Base-by-base conservation (phyloP, 2,113 vertebrate genomes). In the Jaculus jaculus region DNA sequence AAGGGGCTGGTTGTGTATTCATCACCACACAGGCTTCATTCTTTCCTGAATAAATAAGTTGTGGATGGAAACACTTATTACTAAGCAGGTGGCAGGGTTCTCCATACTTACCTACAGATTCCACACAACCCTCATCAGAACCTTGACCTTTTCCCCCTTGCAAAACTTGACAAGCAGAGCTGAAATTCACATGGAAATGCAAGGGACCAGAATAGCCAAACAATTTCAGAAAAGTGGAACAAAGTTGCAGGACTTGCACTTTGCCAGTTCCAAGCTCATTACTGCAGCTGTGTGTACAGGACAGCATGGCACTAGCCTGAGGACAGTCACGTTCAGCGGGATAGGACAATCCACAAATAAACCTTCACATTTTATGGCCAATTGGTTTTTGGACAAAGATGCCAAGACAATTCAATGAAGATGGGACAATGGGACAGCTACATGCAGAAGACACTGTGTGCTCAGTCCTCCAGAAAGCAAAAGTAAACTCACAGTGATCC, bases 331-430 rank as follows among this genome's bases (percentile, higher is more conserved):
- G 60, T 18, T 30, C 34, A 1, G 47, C 0, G 26, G 91, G 73
- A 78, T 18, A 79, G 91, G 89, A 81, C 65, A 65, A 34, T 89
- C 95, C 94, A 91, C 81, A 97, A 96, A 96, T 95, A 96, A 92
- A 92, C 89, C 83, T 74, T 60, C 78, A 68, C 39, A 89, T 88
- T 72, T 95, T 51, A 96, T 4, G 89, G 92, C 78, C 96, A 77
- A 80, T 30, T 94, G 93, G 74, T 80, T 95, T 54, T 63, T 74
- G 89, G 80, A 95, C 92, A 93, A 94, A 74, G 71, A 69, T 77
- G 93, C 92, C 95, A 74, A 92, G 84, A 69, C 28, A 90, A 86
- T 87, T 87, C 89, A 92, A 51, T 47, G 23, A 60, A 84, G 83
- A 47, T 10, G 3, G 66, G 88, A 47, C 78, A 84, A 86, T n/a